Percentiles rank a stretch among this genome's conserved stretches.
Conservation (phyloP, 2,113 vertebrate species). For the Monopterus albus region DNA sequence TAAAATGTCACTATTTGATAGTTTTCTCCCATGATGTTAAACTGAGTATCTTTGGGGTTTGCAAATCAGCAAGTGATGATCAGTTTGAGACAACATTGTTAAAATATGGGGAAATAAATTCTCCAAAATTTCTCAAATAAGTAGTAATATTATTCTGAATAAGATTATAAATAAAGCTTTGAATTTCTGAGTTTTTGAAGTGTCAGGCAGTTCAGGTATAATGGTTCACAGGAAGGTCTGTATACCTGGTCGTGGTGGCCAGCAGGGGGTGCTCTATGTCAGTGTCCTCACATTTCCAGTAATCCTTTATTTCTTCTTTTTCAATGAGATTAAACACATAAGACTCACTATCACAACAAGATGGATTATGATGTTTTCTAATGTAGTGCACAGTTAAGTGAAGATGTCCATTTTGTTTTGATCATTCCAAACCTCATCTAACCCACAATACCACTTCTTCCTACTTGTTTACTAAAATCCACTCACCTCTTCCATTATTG, state of each 20-base stretch:
- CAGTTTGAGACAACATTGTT: not conserved
- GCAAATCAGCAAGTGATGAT: not conserved
- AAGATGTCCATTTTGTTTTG: not conserved
- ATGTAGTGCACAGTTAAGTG: not conserved
- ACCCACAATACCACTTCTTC: conserved; percentile 5
- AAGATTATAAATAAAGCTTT: not conserved
- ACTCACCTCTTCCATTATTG: conserved; percentile 11
- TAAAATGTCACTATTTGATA: not conserved
- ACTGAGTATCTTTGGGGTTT: no score
- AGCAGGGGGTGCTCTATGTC: conserved; percentile 47
- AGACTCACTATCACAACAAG: not conserved
- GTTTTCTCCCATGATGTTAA: no score
- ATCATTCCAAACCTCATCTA: conserved; percentile 21
- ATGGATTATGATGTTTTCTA: not conserved
- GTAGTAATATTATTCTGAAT: not conserved
- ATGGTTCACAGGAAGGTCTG: fast-evolving
- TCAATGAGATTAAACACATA: not conserved
- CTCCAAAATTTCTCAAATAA: not conserved
- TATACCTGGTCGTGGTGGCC: conserved; percentile 12
- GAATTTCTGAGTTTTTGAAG: no score
- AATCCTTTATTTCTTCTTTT: not conserved
- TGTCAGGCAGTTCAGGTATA: no score
- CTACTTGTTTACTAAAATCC: not conserved
- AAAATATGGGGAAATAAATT: not conserved
- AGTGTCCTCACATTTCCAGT: not conserved